Percentiles rank a stretch among this genome's conserved stretches.
These are phyloP conservation scores for Etheostoma spectabile DNA, from an alignment of 2,113 vertebrate genomes.

Conservation along the genomic window DNA sequence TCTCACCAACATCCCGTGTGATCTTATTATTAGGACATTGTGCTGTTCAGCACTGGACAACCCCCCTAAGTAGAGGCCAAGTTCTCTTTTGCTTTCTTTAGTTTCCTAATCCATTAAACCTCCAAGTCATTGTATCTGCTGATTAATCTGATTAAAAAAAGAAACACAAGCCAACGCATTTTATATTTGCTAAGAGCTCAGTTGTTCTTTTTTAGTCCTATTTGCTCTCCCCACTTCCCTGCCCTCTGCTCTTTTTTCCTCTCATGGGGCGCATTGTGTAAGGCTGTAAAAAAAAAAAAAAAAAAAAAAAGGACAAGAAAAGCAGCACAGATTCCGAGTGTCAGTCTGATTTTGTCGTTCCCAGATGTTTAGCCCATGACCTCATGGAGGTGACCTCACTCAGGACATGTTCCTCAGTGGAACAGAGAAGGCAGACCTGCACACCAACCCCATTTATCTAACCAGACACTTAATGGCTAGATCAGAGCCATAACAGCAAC, in stretches of 20 bases:
- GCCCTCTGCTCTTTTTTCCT: conserved; percentile 54
- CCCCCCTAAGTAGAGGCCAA: conserved; percentile 26
- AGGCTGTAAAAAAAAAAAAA: conserved; percentile 37
- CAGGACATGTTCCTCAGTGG: conserved; percentile 72
- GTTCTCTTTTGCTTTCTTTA: conserved; percentile 39
- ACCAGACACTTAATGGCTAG: conserved; percentile 26
- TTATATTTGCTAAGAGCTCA: conserved; percentile 45
- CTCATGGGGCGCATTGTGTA: conserved; percentile 69
- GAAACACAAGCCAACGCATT: conserved; percentile 41
- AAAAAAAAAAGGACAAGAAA: conserved; percentile 13
- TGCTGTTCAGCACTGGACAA: neutral
- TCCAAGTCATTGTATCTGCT: conserved; percentile 30
- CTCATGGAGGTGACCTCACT: conserved; percentile 78
- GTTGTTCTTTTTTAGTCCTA: conserved; percentile 62
- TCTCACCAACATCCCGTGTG: conserved; percentile 56
- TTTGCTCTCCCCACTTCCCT: conserved; percentile 44
- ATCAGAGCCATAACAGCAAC: conserved; percentile 37
- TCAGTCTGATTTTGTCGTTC: conserved; percentile 80
- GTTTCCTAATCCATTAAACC: conserved; percentile 37
- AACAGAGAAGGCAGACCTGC: conserved; percentile 47
- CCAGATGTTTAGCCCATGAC: conserved; percentile 81
- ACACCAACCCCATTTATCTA: conserved; percentile 36
- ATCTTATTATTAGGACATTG: conserved; percentile 55
- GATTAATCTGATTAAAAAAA: conserved; percentile 63
- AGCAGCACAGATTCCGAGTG: conserved; percentile 44